Evolutionary conservation across 2,113 vertebrate species (phyloP), one percentile per base, ranked within the genome.

Genomic region (Heterotis niloticus): DNA sequence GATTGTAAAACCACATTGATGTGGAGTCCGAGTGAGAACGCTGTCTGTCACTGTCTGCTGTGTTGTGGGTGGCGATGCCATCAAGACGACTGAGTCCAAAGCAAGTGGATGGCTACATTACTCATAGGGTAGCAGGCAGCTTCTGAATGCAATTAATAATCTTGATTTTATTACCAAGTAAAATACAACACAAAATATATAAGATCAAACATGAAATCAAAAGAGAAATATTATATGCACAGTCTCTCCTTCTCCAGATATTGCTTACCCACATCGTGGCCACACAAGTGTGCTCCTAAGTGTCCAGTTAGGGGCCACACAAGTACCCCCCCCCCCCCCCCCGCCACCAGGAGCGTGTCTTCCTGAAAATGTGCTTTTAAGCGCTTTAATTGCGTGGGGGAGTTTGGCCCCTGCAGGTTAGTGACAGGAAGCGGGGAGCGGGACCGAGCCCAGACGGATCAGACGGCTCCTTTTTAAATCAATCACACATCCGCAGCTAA

Each of bases 301-400:
- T 81, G n/a, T 83, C 91, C 87, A 82, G 77, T 10, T 4, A 52
- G 20, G 18, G 59, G 86, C 85, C 86, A 87, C 90, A 86, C 16
- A 85, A 83, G 82, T 72, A 87, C 86, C 91, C 86, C 84, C 86
- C 88, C 87, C 88, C 89, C 28, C n/a, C n/a, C n/a, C n/a, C n/a
- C n/a, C n/a, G 62, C 83, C 89, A 92, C 92, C 92, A 93, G 93
- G 90, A 90, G 92, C 84, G 85, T 90, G 86, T 93, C 93, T 93
- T 93, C 91, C 92, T 93, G 93, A 94, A 94, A 93, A 93, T 93
- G 92, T 91, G 91, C 92, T 94, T 93, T 91, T 91, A 93, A 93
- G 91, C 87, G 90, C 88, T 90, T 92, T 94, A 94, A 94, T 94
- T 94, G 94, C 91, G 92, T 94, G 93, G 92, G 90, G 92, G 91